Evolutionary conservation across 2,888 invertebrate species (phyloP).

Genomic region (Slavum lentiscoides): DNA sequence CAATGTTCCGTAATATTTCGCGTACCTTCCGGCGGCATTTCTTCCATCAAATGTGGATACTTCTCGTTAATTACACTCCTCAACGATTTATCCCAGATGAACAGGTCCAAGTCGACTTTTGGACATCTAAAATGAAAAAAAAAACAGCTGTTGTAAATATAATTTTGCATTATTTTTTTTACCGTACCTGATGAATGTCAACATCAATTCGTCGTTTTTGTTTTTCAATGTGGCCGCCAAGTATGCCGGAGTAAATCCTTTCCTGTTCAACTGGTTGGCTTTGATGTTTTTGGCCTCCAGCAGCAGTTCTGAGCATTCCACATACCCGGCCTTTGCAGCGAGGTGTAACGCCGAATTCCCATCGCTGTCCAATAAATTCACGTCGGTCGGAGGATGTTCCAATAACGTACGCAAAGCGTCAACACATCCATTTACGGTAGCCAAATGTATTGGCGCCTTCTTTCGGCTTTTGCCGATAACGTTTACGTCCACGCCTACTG

Average conservation of each 20-base stretch:
- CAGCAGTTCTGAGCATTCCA: slow-evolving; percentile 57
- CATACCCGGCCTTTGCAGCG: slow-evolving; percentile 63
- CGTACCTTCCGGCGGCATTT: slow-evolving; percentile 18
- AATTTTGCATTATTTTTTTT: background rate
- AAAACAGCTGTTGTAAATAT: background rate
- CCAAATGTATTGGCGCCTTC: slow-evolving; percentile 70
- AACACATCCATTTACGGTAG: slow-evolving; percentile 64
- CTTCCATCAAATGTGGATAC: slow-evolving; percentile 62
- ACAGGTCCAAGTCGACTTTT: slow-evolving; percentile 68
- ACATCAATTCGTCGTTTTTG: slow-evolving; percentile 63
- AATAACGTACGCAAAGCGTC: slow-evolving; percentile 62
- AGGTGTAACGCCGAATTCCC: slow-evolving; percentile 65
- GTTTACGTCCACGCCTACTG: slow-evolving; percentile 68
- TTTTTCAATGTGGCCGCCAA: slow-evolving; percentile 59
- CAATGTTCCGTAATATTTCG: slow-evolving; percentile 8
- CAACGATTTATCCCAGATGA: slow-evolving; percentile 64
- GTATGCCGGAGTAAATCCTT: slow-evolving; percentile 60
- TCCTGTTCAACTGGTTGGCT: slow-evolving; percentile 58
- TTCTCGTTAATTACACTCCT: slow-evolving; percentile 65
- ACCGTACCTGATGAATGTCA: slow-evolving; percentile 64
- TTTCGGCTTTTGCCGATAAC: slow-evolving; percentile 64
- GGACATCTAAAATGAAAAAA: slow-evolving; percentile 23
- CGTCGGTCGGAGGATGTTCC: slow-evolving; percentile 60
- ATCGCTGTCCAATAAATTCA: slow-evolving; percentile 63
- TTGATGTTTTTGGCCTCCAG: slow-evolving; percentile 58